A percentile compares a stretch with the other conserved stretches of the same genome.
phyloP scores from a whole-genome alignment of 2,113 vertebrate genomes.

The Carlito syrichta region DNA sequence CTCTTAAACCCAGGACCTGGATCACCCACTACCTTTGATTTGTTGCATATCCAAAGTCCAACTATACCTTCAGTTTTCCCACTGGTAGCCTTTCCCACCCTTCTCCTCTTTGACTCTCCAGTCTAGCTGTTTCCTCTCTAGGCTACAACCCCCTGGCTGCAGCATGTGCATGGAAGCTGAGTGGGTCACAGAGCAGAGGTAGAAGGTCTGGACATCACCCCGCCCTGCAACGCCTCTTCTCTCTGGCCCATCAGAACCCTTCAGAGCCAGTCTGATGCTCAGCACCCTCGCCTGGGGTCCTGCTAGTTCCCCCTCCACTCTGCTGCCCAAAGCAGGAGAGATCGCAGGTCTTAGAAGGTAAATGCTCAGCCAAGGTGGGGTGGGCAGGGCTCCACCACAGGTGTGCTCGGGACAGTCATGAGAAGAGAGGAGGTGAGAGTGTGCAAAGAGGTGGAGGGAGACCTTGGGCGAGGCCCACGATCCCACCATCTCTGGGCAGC shows the following conservation, averaged over 20 bases:
- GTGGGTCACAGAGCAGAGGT: accelerated
- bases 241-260: neutral
- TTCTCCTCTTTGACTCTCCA: no score
- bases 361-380: accelerated
- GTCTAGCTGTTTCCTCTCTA: neutral
- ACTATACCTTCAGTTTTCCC: accelerated
- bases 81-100: no score
- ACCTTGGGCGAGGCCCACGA: accelerated
- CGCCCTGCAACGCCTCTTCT: neutral
- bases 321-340: neutral
- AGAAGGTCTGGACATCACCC: neutral
- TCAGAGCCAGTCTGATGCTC: neutral
- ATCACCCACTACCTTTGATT: no score
- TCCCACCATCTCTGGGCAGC: accelerated
- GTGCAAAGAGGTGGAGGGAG: neutral
- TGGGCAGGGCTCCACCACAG: neutral
- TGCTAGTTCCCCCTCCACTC: neutral
- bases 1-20: no score
- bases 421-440: neutral
- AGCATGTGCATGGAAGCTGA: accelerated
- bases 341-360: neutral
- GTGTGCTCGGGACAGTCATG: accelerated
- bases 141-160: no score
- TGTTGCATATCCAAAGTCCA: accelerated
- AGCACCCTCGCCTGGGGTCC: no score